Conservation (phyloP, 1,140 invertebrate species). For the Teleopsis dalmanni region DNA sequence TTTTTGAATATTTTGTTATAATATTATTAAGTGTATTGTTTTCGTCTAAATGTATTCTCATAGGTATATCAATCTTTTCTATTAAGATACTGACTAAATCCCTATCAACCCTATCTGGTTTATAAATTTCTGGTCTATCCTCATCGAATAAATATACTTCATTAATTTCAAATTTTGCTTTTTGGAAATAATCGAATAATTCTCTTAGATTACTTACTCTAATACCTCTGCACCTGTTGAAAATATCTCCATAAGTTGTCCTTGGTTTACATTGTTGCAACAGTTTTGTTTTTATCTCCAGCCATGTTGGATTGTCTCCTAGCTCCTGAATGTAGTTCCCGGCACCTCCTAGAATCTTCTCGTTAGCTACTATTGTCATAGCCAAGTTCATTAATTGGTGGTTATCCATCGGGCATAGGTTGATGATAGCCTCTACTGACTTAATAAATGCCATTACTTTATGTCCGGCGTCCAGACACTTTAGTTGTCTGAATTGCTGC, state of each 20-base stretch:
- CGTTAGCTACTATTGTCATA: no score
- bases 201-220: background rate
- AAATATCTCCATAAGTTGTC: no score
- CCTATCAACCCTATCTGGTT: background rate
- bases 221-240: background rate
- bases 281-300: no score
- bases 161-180: background rate
- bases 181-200: background rate
- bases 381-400: background rate
- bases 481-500: background rate
- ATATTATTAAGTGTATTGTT: background rate
- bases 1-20: background rate
- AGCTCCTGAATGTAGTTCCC: no score
- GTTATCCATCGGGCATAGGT: background rate
- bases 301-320: no score
- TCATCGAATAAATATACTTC: background rate
- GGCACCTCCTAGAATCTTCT: no score
- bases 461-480: background rate
- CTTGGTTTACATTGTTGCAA: no score
- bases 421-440: background rate
- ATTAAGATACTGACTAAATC: constrained; percentile 1
- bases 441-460: background rate
- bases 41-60: background rate
- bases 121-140: background rate
- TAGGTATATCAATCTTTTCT: background rate